Base-by-base conservation (phyloP, 2,888 invertebrate species). In the Labia minor region DNA sequence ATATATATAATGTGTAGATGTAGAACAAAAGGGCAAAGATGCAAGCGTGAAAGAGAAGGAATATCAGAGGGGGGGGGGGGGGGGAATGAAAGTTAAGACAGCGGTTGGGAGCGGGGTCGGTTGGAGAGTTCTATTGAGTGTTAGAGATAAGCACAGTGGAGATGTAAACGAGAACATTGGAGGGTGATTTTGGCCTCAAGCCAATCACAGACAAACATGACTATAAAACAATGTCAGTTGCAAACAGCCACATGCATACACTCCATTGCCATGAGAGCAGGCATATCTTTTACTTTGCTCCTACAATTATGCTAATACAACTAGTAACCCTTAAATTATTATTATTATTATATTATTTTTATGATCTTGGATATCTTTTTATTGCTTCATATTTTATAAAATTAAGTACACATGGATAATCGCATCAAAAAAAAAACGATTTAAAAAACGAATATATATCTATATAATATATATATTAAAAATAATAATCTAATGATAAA, bases 111-210 rank as follows among this genome's bases (percentile, higher is more conserved):
- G 16, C 14, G 16, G 49, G 14, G n/a, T n/a, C n/a, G n/a, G n/a
- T n/a, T n/a, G 49, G 49, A 14, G 14, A 49, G 49, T 49, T 49
- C 3, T 49, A 49, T 49, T 49, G 49, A 49, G 49, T 49, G 49
- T 49, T 49, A 49, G 49, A 49, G 49, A 49, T 49, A 49, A 49
- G 49, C 49, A 49, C 49, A 49, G 49, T 49, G 3, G 49, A 49
- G 49, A 49, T 49, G 49, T 49, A 49, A 49, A 49, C 49, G 49
- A 49, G 49, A 49, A 16, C 26, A 26, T 3, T 6, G 8, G 26
- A 26, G 49, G 16, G 16, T 49, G 49, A 3, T 49, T 49, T 49
- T 49, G 49, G 49, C 49, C 16, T 3, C 3, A 14, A 49, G 49
- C 49, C 49, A 49, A 49, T 49, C 49, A 49, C 14, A 49, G 49